A percentile compares a stretch with the other conserved stretches of the same genome.
Conservation (phyloP, 2,113 vertebrate species). For the Cebus imitator region DNA sequence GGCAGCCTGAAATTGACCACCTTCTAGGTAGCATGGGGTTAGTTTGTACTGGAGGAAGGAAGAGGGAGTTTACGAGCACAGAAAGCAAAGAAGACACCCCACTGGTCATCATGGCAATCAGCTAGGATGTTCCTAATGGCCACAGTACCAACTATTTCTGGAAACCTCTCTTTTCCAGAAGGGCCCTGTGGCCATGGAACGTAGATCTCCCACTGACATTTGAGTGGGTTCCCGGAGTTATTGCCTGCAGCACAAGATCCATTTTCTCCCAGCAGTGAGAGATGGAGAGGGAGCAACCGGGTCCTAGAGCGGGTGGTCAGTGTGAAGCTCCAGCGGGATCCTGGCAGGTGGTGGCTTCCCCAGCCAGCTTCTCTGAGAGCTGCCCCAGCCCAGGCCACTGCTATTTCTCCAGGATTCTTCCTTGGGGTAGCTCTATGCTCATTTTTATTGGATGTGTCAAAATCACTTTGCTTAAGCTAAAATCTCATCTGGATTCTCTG, state of each 20-base stretch:
- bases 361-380: neutral
- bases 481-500: neutral
- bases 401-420: neutral
- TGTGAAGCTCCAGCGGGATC: neutral
- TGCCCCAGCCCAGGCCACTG: neutral
- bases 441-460: neutral
- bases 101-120: neutral
- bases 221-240: neutral
- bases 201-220: too few relatives aligned
- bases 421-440: neutral
- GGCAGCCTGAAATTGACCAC: neutral
- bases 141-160: rapidly evolving
- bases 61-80: neutral
- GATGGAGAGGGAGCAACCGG: rapidly evolving
- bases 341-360: too few relatives aligned
- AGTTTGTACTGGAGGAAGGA: neutral
- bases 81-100: rapidly evolving
- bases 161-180: neutral
- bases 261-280: rapidly evolving
- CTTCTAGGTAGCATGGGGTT: neutral
- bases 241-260: too few relatives aligned
- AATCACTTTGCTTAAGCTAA: neutral
- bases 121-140: neutral
- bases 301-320: too few relatives aligned
- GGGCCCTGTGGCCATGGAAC: rapidly evolving